Conservation (phyloP, 1,140 invertebrate species). For the Temnothorax longispinosus region DNA sequence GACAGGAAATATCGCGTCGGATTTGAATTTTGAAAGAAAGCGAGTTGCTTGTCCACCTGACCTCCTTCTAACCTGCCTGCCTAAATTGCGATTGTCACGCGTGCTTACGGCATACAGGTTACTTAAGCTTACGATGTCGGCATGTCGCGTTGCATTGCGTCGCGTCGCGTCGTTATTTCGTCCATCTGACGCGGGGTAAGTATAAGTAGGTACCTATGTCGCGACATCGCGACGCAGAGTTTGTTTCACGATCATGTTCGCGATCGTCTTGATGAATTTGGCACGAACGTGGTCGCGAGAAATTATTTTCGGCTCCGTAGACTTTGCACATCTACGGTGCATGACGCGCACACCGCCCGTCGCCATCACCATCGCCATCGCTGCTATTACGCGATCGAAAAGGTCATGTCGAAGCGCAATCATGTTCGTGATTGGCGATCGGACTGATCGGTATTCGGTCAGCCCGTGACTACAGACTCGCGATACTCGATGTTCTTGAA, state of each 20-base stretch:
- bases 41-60: neutral
- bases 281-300: constrained; percentile 52
- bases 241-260: constrained; percentile 50
- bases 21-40: neutral
- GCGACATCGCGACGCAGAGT: constrained; percentile 6
- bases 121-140: too few species aligned
- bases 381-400: constrained; percentile 37
- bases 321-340: constrained; percentile 24
- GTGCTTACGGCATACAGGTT: neutral
- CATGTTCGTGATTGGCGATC: too few species aligned
- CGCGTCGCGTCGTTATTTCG: too few species aligned
- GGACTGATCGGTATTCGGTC: too few species aligned
- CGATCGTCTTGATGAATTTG: constrained; percentile 61
- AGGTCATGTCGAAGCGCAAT: neutral
- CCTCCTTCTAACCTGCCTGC: neutral
- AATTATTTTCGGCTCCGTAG: constrained; percentile 68
- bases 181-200: neutral
- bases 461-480: neutral
- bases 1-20: neutral
- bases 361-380: too few species aligned
- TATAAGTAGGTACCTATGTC: too few species aligned
- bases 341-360: too few species aligned
- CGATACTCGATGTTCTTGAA: neutral
- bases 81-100: neutral
- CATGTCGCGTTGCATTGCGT: too few species aligned